Conservation (phyloP, 2,888 invertebrate genomes). For the Labia minor region DNA sequence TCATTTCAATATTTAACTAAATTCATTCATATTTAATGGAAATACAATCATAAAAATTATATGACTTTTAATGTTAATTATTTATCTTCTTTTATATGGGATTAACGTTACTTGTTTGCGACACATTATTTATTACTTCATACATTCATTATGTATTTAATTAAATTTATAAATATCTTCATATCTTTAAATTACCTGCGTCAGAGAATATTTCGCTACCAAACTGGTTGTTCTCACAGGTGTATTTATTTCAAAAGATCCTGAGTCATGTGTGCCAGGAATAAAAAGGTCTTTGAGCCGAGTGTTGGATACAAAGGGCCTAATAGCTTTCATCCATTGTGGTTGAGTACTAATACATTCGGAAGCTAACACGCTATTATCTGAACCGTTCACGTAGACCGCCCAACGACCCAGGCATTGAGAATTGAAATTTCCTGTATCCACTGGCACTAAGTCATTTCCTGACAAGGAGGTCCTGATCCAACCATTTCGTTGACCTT, state of each 20-base stretch:
- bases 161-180: too few relatives aligned
- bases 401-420: conserved; percentile 23
- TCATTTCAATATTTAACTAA: too few relatives aligned
- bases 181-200: conserved; percentile 37
- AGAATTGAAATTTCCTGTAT: not conserved
- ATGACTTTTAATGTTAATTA: too few relatives aligned
- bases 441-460: not conserved
- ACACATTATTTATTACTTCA: too few relatives aligned
- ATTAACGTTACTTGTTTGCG: not conserved
- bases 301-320: conserved; percentile 36
- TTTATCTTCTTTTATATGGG: conserved; percentile 19
- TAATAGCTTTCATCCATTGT: conserved; percentile 47
- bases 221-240: conserved; percentile 31
- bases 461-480: not conserved
- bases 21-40: too few relatives aligned
- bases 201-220: conserved; percentile 42
- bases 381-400: conserved; percentile 19
- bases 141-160: too few relatives aligned
- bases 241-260: conserved; percentile 39
- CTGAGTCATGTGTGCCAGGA: conserved; percentile 62
- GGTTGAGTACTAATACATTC: conserved; percentile 44
- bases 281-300: conserved; percentile 47
- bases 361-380: conserved; percentile 28
- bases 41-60: too few relatives aligned
- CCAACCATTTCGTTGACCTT: conserved; percentile 16